Percentiles rank a stretch among this genome's conserved stretches.
These are phyloP conservation scores for Catocala sponsa DNA, from an alignment of 2,888 invertebrate genomes.

Conservation along the genomic window DNA sequence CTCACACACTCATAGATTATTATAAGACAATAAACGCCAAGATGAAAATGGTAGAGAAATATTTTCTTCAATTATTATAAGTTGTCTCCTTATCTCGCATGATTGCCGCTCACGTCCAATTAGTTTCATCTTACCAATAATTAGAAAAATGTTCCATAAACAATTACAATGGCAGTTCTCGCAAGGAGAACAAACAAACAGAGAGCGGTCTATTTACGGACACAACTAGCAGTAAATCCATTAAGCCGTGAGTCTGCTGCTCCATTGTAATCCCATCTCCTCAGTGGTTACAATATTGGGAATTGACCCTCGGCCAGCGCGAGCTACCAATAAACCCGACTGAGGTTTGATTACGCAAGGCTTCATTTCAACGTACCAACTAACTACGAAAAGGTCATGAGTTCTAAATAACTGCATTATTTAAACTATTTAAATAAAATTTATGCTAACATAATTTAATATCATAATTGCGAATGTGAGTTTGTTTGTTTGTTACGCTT, in stretches of 20 bases:
- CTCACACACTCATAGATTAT: too few species aligned
- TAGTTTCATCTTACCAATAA: slow-evolving; percentile 3
- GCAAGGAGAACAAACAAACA: slow-evolving; percentile 45
- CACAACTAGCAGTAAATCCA: slow-evolving; percentile 65
- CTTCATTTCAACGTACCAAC: slow-evolving; percentile 40
- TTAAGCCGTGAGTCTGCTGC: slow-evolving; percentile 60
- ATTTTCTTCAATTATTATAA: slow-evolving; percentile 3
- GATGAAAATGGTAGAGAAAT: slow-evolving; percentile 10
- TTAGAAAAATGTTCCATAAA: slow-evolving; percentile 3
- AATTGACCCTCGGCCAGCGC: slow-evolving; percentile 39
- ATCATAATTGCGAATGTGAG: too few species aligned
- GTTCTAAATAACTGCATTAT: too few species aligned
- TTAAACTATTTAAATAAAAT: not conserved
- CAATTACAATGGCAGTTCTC: slow-evolving; percentile 18
- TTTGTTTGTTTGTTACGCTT: too few species aligned
- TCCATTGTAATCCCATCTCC: slow-evolving; percentile 61
- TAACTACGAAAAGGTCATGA: slow-evolving; percentile 10
- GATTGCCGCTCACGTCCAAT: slow-evolving; percentile 5
- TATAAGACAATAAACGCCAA: too few species aligned
- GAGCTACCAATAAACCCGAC: slow-evolving; percentile 31
- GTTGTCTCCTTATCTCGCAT: not conserved
- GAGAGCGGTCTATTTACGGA: slow-evolving; percentile 50
- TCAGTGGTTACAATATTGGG: slow-evolving; percentile 50
- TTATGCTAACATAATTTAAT: too few species aligned
- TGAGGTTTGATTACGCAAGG: slow-evolving; percentile 45